Conservation (phyloP, 2,113 vertebrate genomes). For the Penelope pileata region DNA sequence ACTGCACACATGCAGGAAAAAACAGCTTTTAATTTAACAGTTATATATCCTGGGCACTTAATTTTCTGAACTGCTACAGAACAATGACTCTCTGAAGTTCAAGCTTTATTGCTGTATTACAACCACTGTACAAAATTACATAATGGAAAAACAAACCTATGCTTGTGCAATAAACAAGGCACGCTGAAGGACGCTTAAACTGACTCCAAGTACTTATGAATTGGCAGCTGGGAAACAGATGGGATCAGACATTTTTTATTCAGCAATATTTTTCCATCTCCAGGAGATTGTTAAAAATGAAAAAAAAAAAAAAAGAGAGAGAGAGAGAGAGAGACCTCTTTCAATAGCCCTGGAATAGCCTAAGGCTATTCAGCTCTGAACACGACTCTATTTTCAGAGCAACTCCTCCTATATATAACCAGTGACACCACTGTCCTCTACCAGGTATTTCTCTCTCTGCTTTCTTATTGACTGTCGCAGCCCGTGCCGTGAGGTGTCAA, state of each 20-base stretch:
- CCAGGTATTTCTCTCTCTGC: conserved; percentile 7
- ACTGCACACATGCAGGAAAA: neutral
- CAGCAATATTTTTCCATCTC: neutral
- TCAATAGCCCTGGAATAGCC: conserved; percentile 27
- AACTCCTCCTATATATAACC: conserved; percentile 37
- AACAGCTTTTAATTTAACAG: neutral
- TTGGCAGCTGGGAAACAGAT: neutral
- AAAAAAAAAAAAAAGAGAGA: too few species aligned
- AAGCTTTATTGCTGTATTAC: neutral
- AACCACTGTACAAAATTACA: neutral
- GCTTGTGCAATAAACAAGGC: neutral
- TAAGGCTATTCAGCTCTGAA: conserved; percentile 10
- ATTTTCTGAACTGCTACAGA: neutral
- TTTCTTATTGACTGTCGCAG: conserved; percentile 12
- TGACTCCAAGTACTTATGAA: neutral
- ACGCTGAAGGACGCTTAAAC: neutral
- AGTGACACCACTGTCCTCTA: conserved; percentile 4
- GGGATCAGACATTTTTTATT: neutral
- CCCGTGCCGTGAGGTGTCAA: neutral
- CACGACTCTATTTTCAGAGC: conserved; percentile 37
- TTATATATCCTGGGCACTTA: neutral
- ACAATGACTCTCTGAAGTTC: neutral
- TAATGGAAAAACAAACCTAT: neutral
- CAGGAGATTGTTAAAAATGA: neutral
- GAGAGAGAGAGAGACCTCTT: neutral